Percentiles rank a stretch among this genome's conserved stretches.
phyloP scores from a whole-genome alignment of 2,888 invertebrate genomes.

The Pristionchus exspectatus region DNA sequence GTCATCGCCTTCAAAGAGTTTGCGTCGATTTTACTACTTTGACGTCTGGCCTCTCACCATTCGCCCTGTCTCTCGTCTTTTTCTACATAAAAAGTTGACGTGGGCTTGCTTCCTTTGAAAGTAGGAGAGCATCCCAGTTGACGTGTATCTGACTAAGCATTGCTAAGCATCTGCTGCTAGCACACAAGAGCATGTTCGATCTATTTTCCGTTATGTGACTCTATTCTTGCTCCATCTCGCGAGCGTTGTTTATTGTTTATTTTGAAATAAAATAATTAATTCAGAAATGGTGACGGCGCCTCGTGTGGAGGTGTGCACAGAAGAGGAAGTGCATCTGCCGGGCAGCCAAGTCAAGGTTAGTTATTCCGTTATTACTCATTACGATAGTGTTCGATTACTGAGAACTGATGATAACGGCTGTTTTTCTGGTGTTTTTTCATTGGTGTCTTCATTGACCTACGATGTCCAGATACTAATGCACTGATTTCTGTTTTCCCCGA shows the following conservation, averaged over 20 bases:
- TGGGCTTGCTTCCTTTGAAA: no score
- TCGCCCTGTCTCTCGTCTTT: neutral
- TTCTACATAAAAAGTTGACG: neutral
- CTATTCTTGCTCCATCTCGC: no score
- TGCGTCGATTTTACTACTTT: neutral
- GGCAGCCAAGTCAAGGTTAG: constrained; percentile 16
- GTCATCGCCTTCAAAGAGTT: neutral
- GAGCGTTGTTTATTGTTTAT: neutral
- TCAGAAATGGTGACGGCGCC: constrained; percentile 32
- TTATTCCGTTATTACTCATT: neutral
- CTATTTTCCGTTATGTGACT: no score
- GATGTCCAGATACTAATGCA: no score
- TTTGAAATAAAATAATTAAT: neutral
- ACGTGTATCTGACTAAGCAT: neutral
- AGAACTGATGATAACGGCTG: no score
- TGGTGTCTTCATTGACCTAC: no score
- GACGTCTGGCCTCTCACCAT: neutral
- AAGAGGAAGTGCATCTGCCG: constrained; percentile 21
- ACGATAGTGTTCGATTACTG: no score
- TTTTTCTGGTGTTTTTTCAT: no score
- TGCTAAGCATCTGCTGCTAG: neutral
- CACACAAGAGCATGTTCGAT: neutral
- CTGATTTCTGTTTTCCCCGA: no score
- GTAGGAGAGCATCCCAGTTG: no score
- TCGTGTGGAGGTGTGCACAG: constrained; percentile 2